Base-by-base conservation (phyloP, 2,888 invertebrate species). In the Desoria tigrina region DNA sequence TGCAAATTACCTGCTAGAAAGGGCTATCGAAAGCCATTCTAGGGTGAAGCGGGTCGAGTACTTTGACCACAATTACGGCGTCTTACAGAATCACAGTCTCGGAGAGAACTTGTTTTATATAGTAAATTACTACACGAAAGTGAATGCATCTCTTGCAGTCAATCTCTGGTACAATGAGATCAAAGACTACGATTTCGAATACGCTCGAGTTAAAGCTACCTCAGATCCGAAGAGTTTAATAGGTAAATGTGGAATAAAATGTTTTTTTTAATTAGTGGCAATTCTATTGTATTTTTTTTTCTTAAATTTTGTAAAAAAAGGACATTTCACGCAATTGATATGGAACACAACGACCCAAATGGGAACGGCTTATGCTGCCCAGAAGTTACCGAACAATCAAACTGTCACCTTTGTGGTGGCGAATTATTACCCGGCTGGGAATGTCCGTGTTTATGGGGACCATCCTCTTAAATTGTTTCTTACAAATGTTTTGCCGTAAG, bases 141-240 rank as follows among this genome's bases (percentile, higher is more conserved):
- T 63, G 3, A 62, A 65, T 27, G 62, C 61, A 14, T 49, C 21
- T 7, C 28, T 42, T 3, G 63, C 74, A 0, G 66, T 74, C 1
- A 28, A 53, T 11, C 27, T 67, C 1, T 74, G 72, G 72, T 74
- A 74, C 32, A 65, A 72, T 55, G 74, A 74, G 63, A 65, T 74
- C 14, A 68, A 71, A 27, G 72, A 72, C 24, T 74, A 72, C 21
- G 64, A 74, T 50, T 74, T 72, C 55, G 4, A 24, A 1, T 62
- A 45, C 1, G 69, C 65, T 0, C n/a, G 7, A 14, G 51, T 60
- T 18, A 69, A 64, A 49, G 6, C 39, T 1, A 66, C 66, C 27
- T 68, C 68, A 16, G 21, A 64, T 32, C 64, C 64, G 0, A 53
- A 58, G 14, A 61, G 65, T 14, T 42, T 58, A 50, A 68, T 71